These are phyloP conservation scores for Diplosoma virens DNA, from an alignment of 23 tunicate species.

Conservation along the genomic window DNA sequence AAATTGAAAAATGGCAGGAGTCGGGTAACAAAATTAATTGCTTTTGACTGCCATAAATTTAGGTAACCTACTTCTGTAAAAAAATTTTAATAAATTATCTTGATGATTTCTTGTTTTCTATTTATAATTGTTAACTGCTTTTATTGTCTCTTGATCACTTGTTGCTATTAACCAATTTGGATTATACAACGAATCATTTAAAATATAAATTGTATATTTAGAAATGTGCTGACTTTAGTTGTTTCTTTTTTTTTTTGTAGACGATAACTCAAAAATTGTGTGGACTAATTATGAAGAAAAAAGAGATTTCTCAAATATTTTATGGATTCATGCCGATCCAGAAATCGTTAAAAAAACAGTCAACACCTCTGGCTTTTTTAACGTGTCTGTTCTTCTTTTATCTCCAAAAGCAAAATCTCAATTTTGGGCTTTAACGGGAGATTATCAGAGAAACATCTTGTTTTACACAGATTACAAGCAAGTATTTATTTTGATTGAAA, in stretches of 20 bases:
- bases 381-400: slow-evolving; percentile 36
- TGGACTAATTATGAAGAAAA: slow-evolving; percentile 53
- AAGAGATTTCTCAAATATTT: slow-evolving; percentile 12
- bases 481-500: no score
- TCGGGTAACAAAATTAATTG: no score
- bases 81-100: background rate
- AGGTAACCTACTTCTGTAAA: background rate
- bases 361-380: slow-evolving; percentile 23
- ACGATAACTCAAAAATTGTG: slow-evolving; percentile 51
- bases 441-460: slow-evolving; percentile 32
- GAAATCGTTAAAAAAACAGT: slow-evolving; percentile 53
- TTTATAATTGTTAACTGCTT: background rate
- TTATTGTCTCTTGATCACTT: no score
- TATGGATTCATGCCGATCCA: slow-evolving; percentile 79
- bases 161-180: no score
- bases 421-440: slow-evolving; percentile 61
- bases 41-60: no score
- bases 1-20: no score
- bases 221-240: no score
- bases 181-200: no score
- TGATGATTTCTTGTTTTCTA: background rate
- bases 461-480: slow-evolving; percentile 54
- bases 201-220: no score
- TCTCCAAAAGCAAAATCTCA: slow-evolving; percentile 49
- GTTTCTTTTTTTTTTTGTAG: slow-evolving; percentile 17